A percentile compares a stretch with the other conserved stretches of the same genome.
Conservation (phyloP, 2,797 vertebrate genomes). For the Leptoclinus maculatus region DNA sequence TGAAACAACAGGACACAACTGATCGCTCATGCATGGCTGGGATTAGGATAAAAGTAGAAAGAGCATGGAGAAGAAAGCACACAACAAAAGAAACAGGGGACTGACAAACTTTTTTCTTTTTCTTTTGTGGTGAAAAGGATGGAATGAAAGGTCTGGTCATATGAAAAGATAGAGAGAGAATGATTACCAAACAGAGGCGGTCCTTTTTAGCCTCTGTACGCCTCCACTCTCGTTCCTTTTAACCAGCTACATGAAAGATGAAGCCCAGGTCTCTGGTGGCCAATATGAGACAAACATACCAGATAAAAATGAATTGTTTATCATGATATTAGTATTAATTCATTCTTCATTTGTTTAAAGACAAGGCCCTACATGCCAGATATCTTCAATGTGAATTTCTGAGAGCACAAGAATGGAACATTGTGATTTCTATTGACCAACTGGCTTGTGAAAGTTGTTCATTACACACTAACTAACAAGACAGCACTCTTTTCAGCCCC, state of each 20-base stretch:
- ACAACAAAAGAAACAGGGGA: slow-evolving; percentile 97
- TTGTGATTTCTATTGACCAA: slow-evolving; percentile 84
- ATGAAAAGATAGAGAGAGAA: slow-evolving; percentile 85
- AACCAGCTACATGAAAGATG: slow-evolving; percentile 83
- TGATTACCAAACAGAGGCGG: slow-evolving; percentile 92
- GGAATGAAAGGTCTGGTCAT: slow-evolving; percentile 88
- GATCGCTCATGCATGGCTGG: slow-evolving; percentile 99
- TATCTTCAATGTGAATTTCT: slow-evolving; percentile 77
- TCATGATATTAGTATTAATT: slow-evolving; percentile 70
- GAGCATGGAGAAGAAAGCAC: slow-evolving; percentile 94
- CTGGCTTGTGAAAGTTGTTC: slow-evolving; percentile 86
- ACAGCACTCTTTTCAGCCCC: slow-evolving; percentile 82
- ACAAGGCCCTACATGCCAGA: slow-evolving; percentile 49
- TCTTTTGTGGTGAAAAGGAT: slow-evolving; percentile 90
- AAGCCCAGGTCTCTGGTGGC: slow-evolving; percentile 67
- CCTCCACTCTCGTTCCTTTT: slow-evolving; percentile 77
- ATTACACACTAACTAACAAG: slow-evolving; percentile 85
- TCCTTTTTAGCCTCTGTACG: slow-evolving; percentile 82
- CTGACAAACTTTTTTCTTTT: slow-evolving; percentile 97
- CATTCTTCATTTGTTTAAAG: slow-evolving; percentile 73
- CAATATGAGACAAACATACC: slow-evolving; percentile 68
- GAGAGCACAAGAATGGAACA: slow-evolving; percentile 69
- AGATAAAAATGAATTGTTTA: slow-evolving; percentile 80
- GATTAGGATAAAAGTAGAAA: slow-evolving; percentile 99
- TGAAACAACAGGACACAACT: slow-evolving; percentile 99